Base-by-base conservation (phyloP, 2,113 vertebrate genomes). In the Columba janthina region DNA sequence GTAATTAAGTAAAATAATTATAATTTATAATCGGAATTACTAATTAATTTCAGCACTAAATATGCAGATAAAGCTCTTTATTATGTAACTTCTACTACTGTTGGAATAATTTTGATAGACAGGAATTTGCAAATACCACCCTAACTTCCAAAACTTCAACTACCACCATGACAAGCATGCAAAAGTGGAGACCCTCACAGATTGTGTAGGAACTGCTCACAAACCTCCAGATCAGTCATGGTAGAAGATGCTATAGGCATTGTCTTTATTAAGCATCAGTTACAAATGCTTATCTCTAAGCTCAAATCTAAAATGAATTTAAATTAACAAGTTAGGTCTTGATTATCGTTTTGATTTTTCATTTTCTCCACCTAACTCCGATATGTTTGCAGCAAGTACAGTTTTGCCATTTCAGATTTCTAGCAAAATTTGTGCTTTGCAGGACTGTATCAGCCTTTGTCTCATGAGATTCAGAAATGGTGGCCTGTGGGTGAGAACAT, bases 1-100 rank as follows among this genome's bases (percentile, higher is more conserved):
- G 38, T 54, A 94, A 90, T 88, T 85, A 79, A 66, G 58, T n/a
- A 89, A 89, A 91, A 81, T 40, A 91, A 57, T 28, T 84, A 46
- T 56, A 54, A 84, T 42, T 89, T 85, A 44, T 71, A 79, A 74
- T 58, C 74, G 48, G 15, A 92, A 93, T 81, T 51, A 72, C 72
- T 94, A 56, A 73, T 93, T 89, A 28, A 61, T 72, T 90, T 79
- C 25, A 80, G 20, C 18, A 6, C 16, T 48, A 80, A 80, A 65
- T 83, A 62, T 46, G 70, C 25, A 40, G 44, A 69, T 54, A 74
- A 86, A 89, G 8, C 4, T 66, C 25, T 72, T 85, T 5, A 71
- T 71, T 69, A 65, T 26, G 21, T 72, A 81, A 77, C 38, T 85
- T 72, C 54, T 77, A 29, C 53, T 75, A 54, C 20, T 42, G 73